These are phyloP conservation scores for Maconellicoccus hirsutus DNA, from an alignment of 1,140 invertebrate species.

Conservation along the genomic window DNA sequence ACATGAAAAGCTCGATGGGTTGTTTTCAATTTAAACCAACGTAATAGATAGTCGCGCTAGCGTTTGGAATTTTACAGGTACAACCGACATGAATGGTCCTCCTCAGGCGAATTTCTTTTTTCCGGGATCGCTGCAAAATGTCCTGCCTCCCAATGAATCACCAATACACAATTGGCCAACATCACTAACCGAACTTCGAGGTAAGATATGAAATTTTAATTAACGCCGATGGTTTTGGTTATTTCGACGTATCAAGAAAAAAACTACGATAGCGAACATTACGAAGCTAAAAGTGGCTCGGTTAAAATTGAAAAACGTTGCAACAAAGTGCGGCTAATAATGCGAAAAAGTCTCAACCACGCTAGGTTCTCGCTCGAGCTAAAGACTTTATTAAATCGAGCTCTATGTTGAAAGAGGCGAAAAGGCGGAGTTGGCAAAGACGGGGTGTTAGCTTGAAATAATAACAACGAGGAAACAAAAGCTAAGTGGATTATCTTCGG, in stretches of 20 bases:
- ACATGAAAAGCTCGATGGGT: not conserved
- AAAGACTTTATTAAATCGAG: not conserved
- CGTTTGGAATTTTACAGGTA: not conserved
- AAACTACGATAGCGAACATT: too few species aligned
- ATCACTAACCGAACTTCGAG: slow-evolving; percentile 31
- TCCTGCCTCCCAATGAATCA: slow-evolving; percentile 25
- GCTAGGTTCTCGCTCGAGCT: not conserved
- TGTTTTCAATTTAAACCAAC: not conserved
- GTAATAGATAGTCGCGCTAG: too few species aligned
- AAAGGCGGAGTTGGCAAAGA: not conserved
- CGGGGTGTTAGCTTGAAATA: slow-evolving; percentile 11
- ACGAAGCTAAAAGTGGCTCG: too few species aligned
- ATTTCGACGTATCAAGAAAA: too few species aligned
- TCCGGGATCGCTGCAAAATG: slow-evolving; percentile 25
- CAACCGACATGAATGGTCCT: slow-evolving; percentile 25
- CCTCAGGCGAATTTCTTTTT: slow-evolving; percentile 28
- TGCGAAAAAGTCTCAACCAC: too few species aligned
- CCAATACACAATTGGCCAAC: slow-evolving; percentile 31
- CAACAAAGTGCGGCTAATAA: too few species aligned
- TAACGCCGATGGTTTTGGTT: too few species aligned
- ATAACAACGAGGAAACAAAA: slow-evolving; percentile 20
- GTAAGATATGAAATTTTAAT: slow-evolving; percentile 26
- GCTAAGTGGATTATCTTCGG: slow-evolving; percentile 21
- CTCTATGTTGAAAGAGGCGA: slow-evolving; percentile 1
- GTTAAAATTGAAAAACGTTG: too few species aligned